phyloP scores from a whole-genome alignment of 2,888 invertebrate species.

The Incurvaria masculella region DNA sequence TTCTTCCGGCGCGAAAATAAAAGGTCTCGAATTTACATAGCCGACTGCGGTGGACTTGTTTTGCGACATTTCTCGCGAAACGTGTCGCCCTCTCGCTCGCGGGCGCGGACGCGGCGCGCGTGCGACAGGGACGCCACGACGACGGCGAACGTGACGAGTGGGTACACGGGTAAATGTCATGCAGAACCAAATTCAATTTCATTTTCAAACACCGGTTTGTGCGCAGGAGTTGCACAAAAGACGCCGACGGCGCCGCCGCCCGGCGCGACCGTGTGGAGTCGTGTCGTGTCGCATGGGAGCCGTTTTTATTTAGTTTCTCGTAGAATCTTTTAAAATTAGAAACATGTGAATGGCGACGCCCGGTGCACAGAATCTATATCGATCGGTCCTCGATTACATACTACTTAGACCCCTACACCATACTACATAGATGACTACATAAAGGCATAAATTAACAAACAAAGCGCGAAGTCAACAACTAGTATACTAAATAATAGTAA shows the following conservation, averaged over 20 bases:
- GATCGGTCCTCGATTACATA: too few relatives aligned
- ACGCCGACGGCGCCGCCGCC: background rate
- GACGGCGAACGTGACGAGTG: constrained; percentile 28
- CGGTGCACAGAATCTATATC: too few relatives aligned
- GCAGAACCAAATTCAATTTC: constrained; percentile 39
- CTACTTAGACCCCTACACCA: too few relatives aligned
- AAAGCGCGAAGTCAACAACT: too few relatives aligned
- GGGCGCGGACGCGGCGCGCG: constrained; percentile 18
- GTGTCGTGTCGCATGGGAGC: too few relatives aligned
- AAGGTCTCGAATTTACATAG: constrained; percentile 41
- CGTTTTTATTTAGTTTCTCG: too few relatives aligned
- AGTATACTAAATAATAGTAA: too few relatives aligned
- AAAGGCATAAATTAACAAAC: too few relatives aligned
- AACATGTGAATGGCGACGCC: too few relatives aligned
- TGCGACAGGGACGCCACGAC: constrained; percentile 28
- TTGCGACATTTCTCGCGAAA: background rate
- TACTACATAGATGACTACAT: too few relatives aligned
- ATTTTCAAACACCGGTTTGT: constrained; percentile 37
- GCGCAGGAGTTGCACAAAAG: constrained; percentile 32
- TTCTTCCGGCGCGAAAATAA: constrained; percentile 35
- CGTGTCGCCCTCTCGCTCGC: constrained; percentile 16
- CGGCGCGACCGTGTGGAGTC: background rate
- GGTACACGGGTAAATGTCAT: constrained; percentile 36
- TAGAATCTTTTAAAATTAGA: too few relatives aligned
- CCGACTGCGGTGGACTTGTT: constrained; percentile 29